These are phyloP conservation scores for Pluvialis apricaria DNA, from an alignment of 2,113 vertebrate genomes.

Conservation along the genomic window DNA sequence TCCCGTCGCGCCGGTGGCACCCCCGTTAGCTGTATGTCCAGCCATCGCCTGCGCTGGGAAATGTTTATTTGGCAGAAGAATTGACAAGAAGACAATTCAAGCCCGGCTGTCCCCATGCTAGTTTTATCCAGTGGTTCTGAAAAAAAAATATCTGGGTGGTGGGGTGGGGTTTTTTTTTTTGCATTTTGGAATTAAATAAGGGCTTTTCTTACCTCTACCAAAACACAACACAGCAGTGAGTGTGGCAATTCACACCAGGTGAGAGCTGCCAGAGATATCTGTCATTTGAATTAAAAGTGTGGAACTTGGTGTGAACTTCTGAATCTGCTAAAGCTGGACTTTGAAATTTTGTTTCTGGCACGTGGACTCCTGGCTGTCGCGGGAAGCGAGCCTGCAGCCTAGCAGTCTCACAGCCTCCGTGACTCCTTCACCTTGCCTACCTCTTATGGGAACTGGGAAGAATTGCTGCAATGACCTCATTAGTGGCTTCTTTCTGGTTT, in stretches of 20 bases:
- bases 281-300: not conserved
- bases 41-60: not conserved
- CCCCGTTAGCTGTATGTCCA: rapidly evolving
- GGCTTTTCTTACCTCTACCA: not conserved
- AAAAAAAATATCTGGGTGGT: not conserved
- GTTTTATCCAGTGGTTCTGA: not conserved
- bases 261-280: not conserved
- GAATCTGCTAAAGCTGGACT: not conserved
- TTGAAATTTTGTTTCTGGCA: not conserved
- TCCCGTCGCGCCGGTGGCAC: rapidly evolving
- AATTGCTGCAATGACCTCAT: not conserved
- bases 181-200: not conserved
- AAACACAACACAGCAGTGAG: not conserved
- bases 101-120: too few species aligned
- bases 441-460: not conserved
- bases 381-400: not conserved
- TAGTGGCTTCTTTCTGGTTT: not conserved
- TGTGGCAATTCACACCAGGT: not conserved
- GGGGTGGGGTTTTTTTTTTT: too few species aligned
- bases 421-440: too few species aligned
- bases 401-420: not conserved
- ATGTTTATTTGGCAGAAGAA: not conserved
- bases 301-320: not conserved
- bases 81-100: not conserved
- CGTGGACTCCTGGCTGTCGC: rapidly evolving